These are phyloP conservation scores for Bombylius major DNA, from an alignment of 2,888 invertebrate genomes.

Conservation along the genomic window DNA sequence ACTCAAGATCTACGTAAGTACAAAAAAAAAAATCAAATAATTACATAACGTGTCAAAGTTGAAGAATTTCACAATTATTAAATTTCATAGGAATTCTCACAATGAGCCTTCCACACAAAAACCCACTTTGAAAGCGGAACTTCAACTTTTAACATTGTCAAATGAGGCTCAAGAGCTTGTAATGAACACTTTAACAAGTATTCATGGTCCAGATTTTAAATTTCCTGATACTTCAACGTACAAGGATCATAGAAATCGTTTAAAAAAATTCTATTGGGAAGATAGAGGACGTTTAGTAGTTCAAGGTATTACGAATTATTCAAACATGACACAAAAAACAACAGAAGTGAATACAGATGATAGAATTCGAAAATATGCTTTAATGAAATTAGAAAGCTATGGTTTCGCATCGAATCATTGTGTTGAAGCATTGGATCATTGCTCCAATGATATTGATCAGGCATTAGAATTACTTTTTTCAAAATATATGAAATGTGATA, in stretches of 20 bases:
- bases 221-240: constrained; percentile 43
- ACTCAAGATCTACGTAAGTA: too few relatives aligned
- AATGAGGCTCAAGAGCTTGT: constrained; percentile 59
- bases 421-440: constrained; percentile 55
- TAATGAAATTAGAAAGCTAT: constrained; percentile 59
- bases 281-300: constrained; percentile 63
- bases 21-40: too few relatives aligned
- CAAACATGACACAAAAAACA: constrained; percentile 27
- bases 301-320: constrained; percentile 42
- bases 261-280: constrained; percentile 63
- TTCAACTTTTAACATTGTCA: constrained; percentile 56
- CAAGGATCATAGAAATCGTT: constrained; percentile 55
- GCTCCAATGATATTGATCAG: constrained; percentile 55
- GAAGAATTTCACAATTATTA: too few relatives aligned
- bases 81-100: too few relatives aligned
- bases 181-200: constrained; percentile 57
- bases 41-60: too few relatives aligned
- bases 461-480: constrained; percentile 56
- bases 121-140: constrained; percentile 48
- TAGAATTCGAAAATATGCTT: constrained; percentile 54
- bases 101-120: too few relatives aligned
- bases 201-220: constrained; percentile 59
- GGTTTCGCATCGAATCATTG: constrained; percentile 66
- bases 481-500: constrained; percentile 45
- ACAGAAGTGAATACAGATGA: constrained; percentile 41